Conservation (phyloP, 2,888 invertebrate genomes). For the Drosophila quinaria region DNA sequence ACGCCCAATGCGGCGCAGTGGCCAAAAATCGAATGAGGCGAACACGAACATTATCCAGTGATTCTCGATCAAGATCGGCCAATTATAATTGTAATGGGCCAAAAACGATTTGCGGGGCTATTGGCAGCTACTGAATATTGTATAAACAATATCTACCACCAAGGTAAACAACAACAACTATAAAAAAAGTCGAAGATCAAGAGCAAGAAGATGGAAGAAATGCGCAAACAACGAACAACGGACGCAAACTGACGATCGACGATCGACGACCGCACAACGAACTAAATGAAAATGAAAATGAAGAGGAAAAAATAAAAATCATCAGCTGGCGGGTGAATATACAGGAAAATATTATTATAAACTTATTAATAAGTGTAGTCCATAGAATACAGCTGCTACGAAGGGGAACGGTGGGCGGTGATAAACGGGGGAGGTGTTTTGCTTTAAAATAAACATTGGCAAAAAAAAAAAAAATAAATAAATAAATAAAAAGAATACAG, state of each 20-base stretch:
- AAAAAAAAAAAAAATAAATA: constrained; percentile 9
- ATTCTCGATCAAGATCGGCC: constrained; percentile 25
- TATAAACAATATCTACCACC: constrained; percentile 61
- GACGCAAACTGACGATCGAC: constrained; percentile 51
- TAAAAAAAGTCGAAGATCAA: constrained; percentile 2
- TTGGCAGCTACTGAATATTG: constrained; percentile 42
- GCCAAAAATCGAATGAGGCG: constrained; percentile 23
- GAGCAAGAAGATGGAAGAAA: constrained; percentile 25
- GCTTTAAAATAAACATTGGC: constrained; percentile 68
- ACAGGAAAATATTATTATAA: constrained; percentile 67
- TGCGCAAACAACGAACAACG: constrained; percentile 53
- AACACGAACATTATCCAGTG: constrained; percentile 54
- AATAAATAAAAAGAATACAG: no score
- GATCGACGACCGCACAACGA: constrained; percentile 27
- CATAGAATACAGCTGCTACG: constrained; percentile 34
- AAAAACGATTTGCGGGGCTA: constrained; percentile 54
- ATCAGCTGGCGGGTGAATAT: constrained; percentile 35
- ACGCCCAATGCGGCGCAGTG: constrained; percentile 12
- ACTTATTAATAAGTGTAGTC: constrained; percentile 78
- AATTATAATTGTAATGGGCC: constrained; percentile 59
- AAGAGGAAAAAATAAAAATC: constrained; percentile 10
- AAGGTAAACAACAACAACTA: constrained; percentile 54
- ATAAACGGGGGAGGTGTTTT: constrained; percentile 7
- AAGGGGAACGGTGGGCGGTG: not conserved
- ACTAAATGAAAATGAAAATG: constrained; percentile 34